A percentile compares a stretch with the other conserved stretches of the same genome.
Evolutionary conservation across 2,888 invertebrate species (phyloP).

Genomic region (Patella depressa): DNA sequence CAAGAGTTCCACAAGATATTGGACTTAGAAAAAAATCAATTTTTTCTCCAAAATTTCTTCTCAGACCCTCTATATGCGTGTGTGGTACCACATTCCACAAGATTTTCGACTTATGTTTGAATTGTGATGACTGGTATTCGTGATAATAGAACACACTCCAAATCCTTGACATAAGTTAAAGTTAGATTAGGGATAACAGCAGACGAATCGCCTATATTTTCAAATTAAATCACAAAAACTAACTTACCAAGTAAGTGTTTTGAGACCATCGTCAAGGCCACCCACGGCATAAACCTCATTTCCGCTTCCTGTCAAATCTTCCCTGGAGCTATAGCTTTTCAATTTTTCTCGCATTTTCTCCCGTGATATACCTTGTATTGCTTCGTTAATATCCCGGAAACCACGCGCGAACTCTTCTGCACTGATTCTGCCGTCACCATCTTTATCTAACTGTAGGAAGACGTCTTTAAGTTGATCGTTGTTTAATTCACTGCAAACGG

Average conservation of each 20-base stretch:
- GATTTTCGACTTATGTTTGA: no score
- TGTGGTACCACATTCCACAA: no score
- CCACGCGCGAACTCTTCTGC: conserved; percentile 74
- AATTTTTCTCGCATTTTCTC: conserved; percentile 46
- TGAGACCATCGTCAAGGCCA: conserved; percentile 60
- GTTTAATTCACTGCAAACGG: conserved; percentile 73
- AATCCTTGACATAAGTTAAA: no score
- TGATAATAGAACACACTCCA: no score
- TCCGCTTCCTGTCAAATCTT: conserved; percentile 40
- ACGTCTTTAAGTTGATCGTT: conserved; percentile 73
- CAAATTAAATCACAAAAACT: not conserved
- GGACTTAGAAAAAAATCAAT: no score
- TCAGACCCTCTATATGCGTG: no score
- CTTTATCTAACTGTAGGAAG: conserved; percentile 74
- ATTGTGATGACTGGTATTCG: no score
- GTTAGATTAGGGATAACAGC: no score
- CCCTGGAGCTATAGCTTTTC: conserved; percentile 45
- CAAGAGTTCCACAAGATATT: no score
- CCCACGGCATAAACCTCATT: conserved; percentile 53
- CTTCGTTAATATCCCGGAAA: conserved; percentile 60
- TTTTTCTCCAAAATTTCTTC: no score
- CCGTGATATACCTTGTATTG: conserved; percentile 45
- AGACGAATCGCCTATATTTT: no score
- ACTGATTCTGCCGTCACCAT: conserved; percentile 74
- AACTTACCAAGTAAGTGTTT: conserved; percentile 61